A percentile compares a stretch with the other conserved stretches of the same genome.
Conservation (phyloP, 1,140 invertebrate genomes). For the Rhopalosiphum padi region DNA sequence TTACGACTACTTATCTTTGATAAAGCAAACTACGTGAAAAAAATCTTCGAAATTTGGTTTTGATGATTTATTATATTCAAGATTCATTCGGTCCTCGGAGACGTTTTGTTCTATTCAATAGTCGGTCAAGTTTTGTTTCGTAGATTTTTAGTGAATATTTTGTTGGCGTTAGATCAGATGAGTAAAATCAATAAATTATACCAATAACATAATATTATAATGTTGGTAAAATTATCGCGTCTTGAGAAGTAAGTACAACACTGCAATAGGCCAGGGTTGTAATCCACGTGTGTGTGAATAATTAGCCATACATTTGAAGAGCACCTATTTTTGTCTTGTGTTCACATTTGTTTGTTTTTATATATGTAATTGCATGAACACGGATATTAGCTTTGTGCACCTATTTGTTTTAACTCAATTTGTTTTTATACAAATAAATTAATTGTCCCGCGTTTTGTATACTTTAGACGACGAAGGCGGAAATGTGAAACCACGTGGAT, state of each 20-base stretch:
- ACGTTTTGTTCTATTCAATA: not conserved
- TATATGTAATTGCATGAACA: constrained; percentile 55
- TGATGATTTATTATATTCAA: not conserved
- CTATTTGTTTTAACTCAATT: not conserved
- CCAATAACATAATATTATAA: no score
- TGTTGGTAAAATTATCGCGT: not conserved
- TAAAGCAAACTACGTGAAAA: not conserved
- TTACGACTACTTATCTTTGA: not conserved
- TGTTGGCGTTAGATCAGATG: not conserved
- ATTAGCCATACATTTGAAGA: not conserved
- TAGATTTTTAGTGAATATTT: not conserved
- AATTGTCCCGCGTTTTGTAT: constrained; percentile 60
- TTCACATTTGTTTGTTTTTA: constrained; percentile 19
- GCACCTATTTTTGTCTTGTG: not conserved
- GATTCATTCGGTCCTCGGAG: not conserved
- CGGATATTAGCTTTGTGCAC: constrained; percentile 6
- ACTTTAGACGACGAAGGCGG: constrained; percentile 74
- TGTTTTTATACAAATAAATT: not conserved
- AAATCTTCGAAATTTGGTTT: not conserved
- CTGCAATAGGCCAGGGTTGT: not conserved
- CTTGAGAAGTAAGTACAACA: not conserved
- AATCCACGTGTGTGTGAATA: not conserved
- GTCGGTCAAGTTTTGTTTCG: not conserved
- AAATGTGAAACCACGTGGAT: constrained; percentile 70
- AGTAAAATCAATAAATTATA: not conserved